Evolutionary conservation across 2,113 vertebrate genomes (phyloP).

Genomic region (Circaetus gallicus): DNA sequence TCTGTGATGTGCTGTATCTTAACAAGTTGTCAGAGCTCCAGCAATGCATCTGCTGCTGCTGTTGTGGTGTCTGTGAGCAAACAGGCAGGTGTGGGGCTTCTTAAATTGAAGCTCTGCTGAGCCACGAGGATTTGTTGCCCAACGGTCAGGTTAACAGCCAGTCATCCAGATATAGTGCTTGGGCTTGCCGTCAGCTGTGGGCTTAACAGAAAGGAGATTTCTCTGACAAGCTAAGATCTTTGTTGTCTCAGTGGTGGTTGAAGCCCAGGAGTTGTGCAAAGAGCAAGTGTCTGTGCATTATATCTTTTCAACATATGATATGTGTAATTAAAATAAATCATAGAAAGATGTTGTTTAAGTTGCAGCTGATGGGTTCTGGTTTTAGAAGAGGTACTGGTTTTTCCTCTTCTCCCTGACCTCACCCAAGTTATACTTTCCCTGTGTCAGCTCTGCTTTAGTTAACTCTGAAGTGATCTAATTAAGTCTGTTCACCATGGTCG

Average conservation of each 20-base stretch:
- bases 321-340: not conserved
- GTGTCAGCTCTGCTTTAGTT: not conserved
- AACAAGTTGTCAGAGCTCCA: not conserved
- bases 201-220: not conserved
- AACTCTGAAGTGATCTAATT: not conserved
- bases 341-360: not conserved
- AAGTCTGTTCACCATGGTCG: not conserved
- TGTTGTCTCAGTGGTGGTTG: not conserved
- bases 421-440: not conserved
- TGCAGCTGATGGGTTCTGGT: not conserved
- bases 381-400: not conserved
- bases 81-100: not conserved
- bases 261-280: not conserved
- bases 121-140: not conserved
- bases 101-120: not conserved
- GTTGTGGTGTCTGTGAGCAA: not conserved
- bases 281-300: not conserved
- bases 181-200: not conserved
- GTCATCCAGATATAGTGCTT: not conserved
- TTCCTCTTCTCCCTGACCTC: not conserved
- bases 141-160: not conserved
- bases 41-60: fast-evolving
- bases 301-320: not conserved
- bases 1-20: not conserved
- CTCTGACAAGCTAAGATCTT: not conserved